A percentile compares a stretch with the other conserved stretches of the same genome.
phyloP scores from a whole-genome alignment of 2,888 invertebrate species.

The Cosmia pyralina region DNA sequence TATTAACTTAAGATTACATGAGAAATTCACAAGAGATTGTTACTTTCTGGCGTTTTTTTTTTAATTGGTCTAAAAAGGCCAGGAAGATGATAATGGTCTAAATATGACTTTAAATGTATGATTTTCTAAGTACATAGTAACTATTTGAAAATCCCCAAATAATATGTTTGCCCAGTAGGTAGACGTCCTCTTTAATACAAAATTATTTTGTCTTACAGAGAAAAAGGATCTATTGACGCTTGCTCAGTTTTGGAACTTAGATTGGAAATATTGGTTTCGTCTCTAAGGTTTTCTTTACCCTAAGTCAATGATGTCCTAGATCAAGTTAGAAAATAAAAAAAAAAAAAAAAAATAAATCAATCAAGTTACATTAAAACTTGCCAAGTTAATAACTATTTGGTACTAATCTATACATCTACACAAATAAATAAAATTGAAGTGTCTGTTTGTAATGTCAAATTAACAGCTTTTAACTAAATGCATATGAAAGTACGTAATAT shows the following conservation, averaged over 20 bases:
- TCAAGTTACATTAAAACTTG: background rate
- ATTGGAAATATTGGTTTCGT: background rate
- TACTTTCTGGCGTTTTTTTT: background rate
- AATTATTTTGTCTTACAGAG: background rate
- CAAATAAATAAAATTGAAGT: too few relatives aligned
- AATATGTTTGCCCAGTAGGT: background rate
- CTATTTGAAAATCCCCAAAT: background rate
- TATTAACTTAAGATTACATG: conserved; percentile 26
- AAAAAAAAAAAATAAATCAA: too few relatives aligned
- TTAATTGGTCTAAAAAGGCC: background rate
- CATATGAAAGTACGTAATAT: too few relatives aligned
- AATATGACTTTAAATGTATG: background rate
- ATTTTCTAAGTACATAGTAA: background rate
- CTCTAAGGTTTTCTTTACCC: background rate
- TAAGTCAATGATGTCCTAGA: background rate
- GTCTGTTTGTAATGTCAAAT: too few relatives aligned
- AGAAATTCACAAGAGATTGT: background rate
- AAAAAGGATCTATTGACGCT: background rate
- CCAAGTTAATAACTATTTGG: background rate
- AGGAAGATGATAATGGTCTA: too few relatives aligned
- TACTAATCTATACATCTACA: background rate
- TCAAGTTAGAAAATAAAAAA: background rate
- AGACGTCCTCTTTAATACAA: background rate
- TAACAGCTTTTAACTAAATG: too few relatives aligned
- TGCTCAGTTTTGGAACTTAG: background rate